Evolutionary conservation across 1,140 invertebrate genomes (phyloP), one percentile per base, ranked within the genome.

Genomic region (Dicyema japonicum): DNA sequence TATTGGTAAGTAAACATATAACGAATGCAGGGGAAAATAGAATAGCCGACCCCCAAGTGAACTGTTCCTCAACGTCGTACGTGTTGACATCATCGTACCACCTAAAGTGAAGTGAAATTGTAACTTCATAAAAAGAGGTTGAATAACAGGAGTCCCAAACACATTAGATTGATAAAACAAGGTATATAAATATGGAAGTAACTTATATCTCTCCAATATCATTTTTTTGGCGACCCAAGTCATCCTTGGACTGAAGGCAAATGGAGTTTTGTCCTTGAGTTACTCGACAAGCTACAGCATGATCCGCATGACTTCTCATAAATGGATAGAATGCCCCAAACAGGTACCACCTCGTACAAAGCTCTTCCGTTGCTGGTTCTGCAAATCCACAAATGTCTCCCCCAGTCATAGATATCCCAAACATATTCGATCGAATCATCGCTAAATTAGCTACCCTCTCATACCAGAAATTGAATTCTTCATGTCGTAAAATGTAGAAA

Each of bases 301-400:
- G 22, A 5, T 28, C 35, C 25, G 44, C 46, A 31, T 50, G 47
- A 28, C 48, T 50, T 26, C 46, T 31, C 36, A 46, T 45, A 30
- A 49, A 50, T 11, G 47, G 44, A 31, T 49, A 49, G 30, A 49
- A 50, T 7, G 40, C 40, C 2, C 72, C 74, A 4, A 60, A 33
- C 31, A 59, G 50, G 36, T 43, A 44, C 59, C 59, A 61, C 14
- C 60, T 33, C 8, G 41, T 38, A 33, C 59, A 61, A 21, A 61
- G 37, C 29, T 59, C 54, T 18, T 43, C 41, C 0, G 67, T 72
- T 1, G 71, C 65, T 40, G 72, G 64, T 3, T 61, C 62, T 37
- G 59, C 58, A 47, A 76, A 80, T 2, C 72, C 74, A 52, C 74
- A 80, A 34, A 80, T 75, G 46, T 80, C 72, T 3, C 71, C 66